Conservation (phyloP, 2,888 invertebrate species). For the Cephalotes varians region DNA sequence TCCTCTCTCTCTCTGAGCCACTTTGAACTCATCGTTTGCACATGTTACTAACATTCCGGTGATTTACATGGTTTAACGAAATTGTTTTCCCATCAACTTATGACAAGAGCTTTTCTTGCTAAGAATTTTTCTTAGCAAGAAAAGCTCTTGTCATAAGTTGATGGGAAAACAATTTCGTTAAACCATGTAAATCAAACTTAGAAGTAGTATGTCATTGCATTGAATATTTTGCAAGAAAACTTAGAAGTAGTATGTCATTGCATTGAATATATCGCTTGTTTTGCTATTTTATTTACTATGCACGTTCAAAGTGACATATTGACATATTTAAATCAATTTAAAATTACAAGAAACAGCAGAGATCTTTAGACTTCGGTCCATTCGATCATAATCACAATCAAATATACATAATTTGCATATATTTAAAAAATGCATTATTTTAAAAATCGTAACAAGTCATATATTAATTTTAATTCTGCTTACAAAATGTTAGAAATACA, state of each 20-base stretch:
- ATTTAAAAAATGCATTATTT: no score
- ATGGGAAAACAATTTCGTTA: background rate
- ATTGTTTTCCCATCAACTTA: background rate
- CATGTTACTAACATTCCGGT: background rate
- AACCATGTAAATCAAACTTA: background rate
- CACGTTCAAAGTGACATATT: background rate
- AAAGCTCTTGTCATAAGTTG: background rate
- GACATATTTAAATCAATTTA: background rate
- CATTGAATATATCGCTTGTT: background rate
- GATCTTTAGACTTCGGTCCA: background rate
- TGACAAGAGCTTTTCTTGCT: conserved; percentile 5
- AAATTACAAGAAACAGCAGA: background rate
- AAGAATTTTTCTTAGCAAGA: background rate
- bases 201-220: background rate
- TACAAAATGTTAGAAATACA: background rate
- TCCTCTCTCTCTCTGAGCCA: background rate
- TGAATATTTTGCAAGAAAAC: no score
- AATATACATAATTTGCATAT: background rate
- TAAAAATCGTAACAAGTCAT: background rate
- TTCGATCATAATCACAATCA: background rate
- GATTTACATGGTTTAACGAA: background rate
- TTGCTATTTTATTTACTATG: background rate
- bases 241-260: background rate
- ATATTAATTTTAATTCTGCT: background rate
- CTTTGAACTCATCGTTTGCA: background rate